These are phyloP conservation scores for Tetragonisca angustula DNA, from an alignment of 2,888 invertebrate species.

Conservation along the genomic window DNA sequence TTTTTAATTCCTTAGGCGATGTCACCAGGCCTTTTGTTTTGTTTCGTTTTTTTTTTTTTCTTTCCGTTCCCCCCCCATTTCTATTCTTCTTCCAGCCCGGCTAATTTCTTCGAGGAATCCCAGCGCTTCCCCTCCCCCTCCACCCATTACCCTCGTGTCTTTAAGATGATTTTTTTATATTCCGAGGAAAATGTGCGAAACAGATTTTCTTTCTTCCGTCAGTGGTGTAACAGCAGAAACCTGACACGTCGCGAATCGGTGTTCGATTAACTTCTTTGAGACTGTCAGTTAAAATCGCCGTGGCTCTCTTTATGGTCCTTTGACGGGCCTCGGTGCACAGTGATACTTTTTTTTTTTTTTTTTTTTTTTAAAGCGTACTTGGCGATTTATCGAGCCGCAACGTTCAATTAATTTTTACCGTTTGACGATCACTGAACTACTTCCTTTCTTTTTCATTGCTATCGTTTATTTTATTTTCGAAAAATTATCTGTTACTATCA, in stretches of 20 bases:
- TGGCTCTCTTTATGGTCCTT: constrained; percentile 5
- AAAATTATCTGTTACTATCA: no score
- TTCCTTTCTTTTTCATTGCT: neutral
- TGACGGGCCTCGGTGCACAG: neutral
- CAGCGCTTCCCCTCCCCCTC: neutral
- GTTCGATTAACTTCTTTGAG: constrained; percentile 17
- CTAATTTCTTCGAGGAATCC: neutral
- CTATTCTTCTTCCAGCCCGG: neutral
- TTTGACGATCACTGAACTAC: neutral
- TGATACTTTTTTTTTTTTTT: constrained; percentile 1
- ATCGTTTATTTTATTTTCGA: neutral
- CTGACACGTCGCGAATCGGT: neutral
- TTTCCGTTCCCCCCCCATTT: neutral
- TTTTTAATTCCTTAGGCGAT: constrained; percentile 25
- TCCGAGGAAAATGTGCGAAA: neutral
- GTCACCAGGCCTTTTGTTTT: neutral
- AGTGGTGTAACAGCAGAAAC: neutral
- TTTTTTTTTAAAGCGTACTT: constrained; percentile 8
- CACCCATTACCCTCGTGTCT: no score
- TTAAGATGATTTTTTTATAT: neutral
- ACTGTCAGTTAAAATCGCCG: constrained; percentile 6
- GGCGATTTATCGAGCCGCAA: constrained; percentile 3
- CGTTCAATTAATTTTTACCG: constrained; percentile 14
- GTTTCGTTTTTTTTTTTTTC: no score
- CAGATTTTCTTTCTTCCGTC: neutral